Base-by-base conservation (phyloP, 1,140 invertebrate genomes). In the Drosophila kikkawai region DNA sequence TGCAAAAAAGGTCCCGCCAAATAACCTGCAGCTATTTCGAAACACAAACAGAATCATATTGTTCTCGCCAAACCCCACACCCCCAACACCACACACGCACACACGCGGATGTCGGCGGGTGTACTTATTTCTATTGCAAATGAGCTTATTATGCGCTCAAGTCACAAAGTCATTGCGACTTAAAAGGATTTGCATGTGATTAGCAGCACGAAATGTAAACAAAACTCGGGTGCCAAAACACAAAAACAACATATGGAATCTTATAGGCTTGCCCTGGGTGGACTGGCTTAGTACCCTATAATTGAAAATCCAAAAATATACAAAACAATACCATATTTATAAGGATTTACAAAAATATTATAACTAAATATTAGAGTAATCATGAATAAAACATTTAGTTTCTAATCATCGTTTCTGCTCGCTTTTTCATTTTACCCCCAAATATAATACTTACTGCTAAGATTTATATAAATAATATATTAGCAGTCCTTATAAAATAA, bases 161-260 rank as follows among this genome's bases (percentile, higher is more conserved):
- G 81, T 90, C 85, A 82, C 81, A 88, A 88, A 88, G 85, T 90
- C 85, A 88, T 85, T 76, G 85, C 85, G 85, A 88, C 85, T 88
- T 88, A 90, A 88, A 88, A 82, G 85, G 85, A 88, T 88, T 88
- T 88, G 85, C 85, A 88, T 88, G 85, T 88, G 85, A 88, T 88
- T 88, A 88, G 85, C 86, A 85, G 79, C 65, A 69, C 85, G 51
- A 84, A 88, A 84, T 90, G 84, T 88, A 88, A 88, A 90, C 84
- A 88, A 88, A 90, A 90, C 61, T 90, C 80, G 65, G 75, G 66
- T 53, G 73, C 78, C 77, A 78, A 75, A 87, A 88, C 69, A 85
- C 78, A 75, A 84, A 75, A 90, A 68, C 67, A 66, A 76, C 53
- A 53, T 45, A 8, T 1, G n/a, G 68, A 47, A 12, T 17, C n/a